Conservation (phyloP, 2,888 invertebrate genomes). For the Agrilus biguttatus region DNA sequence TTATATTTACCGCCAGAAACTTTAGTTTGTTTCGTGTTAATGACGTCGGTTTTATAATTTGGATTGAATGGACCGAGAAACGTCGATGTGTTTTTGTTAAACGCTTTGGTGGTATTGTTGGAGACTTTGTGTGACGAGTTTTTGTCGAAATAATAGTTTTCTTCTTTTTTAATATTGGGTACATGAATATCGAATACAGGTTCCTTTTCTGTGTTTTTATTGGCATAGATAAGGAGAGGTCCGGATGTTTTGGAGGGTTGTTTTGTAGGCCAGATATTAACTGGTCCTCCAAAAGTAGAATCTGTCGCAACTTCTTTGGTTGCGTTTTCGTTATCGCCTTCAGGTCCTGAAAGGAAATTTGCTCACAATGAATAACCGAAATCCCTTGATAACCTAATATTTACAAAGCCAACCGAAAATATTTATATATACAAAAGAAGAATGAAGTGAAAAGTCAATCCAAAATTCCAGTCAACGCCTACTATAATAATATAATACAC, state of each 20-base stretch:
- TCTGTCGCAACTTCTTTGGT: slow-evolving; percentile 13
- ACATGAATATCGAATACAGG: slow-evolving; percentile 4
- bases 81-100: slow-evolving; percentile 11
- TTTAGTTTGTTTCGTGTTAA: slow-evolving; percentile 13
- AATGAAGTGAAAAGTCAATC: background rate
- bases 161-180: slow-evolving; percentile 10
- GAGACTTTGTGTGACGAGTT: background rate
- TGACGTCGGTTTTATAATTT: slow-evolving; percentile 17
- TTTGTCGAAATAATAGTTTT: slow-evolving; percentile 12
- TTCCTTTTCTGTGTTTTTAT: slow-evolving; percentile 13
- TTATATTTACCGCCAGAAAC: slow-evolving; percentile 5
- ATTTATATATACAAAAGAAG: too few species aligned
- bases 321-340: slow-evolving; percentile 8
- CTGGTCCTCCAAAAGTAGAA: slow-evolving; percentile 3
- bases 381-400: too few species aligned
- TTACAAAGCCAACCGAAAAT: too few species aligned
- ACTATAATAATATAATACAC: background rate
- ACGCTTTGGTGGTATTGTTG: background rate
- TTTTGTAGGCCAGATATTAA: slow-evolving; percentile 13
- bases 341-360: slow-evolving; percentile 19
- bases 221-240: slow-evolving; percentile 25
- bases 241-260: slow-evolving; percentile 25
- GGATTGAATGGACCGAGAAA: slow-evolving; percentile 34
- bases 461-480: slow-evolving; percentile 6
- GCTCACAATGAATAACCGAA: background rate